phyloP scores from a whole-genome alignment of 2,113 vertebrate genomes.

The Anas platyrhynchos region DNA sequence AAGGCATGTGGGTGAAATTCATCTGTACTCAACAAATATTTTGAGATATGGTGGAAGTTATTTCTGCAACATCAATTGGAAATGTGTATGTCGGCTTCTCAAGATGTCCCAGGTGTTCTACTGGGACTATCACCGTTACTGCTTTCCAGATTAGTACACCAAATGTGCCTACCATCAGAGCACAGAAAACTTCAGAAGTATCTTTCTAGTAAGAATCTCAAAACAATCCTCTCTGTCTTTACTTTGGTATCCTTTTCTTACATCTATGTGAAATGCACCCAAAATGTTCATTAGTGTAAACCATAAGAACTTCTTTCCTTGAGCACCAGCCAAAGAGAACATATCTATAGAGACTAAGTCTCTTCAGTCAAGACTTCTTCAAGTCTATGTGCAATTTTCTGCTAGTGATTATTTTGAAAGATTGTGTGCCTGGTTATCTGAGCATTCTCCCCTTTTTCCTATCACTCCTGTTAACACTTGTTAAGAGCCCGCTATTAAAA shows the following conservation, averaged over 20 bases:
- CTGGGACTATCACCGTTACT: neutral
- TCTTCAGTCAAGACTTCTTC: conserved; percentile 10
- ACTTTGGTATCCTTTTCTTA: neutral
- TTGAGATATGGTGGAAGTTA: neutral
- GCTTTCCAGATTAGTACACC: neutral
- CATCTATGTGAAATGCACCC: rapidly evolving
- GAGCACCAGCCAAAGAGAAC: neutral
- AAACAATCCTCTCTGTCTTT: neutral
- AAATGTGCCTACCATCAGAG: neutral
- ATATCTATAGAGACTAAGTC: neutral
- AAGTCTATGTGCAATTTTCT: conserved; percentile 19
- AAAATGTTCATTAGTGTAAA: neutral
- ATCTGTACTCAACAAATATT: neutral
- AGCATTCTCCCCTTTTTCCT: neutral
- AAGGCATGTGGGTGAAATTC: neutral
- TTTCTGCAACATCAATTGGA: neutral
- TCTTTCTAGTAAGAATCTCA: neutral
- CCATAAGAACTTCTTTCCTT: neutral
- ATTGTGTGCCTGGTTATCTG: neutral
- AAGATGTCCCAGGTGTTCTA: neutral
- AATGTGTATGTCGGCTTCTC: neutral
- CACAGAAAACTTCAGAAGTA: neutral
- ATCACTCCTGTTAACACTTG: neutral
- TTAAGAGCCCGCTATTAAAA: neutral
- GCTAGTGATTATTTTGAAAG: conserved; percentile 42